Base-by-base conservation (phyloP, 2,797 vertebrate species). In the Myotis myotis region DNA sequence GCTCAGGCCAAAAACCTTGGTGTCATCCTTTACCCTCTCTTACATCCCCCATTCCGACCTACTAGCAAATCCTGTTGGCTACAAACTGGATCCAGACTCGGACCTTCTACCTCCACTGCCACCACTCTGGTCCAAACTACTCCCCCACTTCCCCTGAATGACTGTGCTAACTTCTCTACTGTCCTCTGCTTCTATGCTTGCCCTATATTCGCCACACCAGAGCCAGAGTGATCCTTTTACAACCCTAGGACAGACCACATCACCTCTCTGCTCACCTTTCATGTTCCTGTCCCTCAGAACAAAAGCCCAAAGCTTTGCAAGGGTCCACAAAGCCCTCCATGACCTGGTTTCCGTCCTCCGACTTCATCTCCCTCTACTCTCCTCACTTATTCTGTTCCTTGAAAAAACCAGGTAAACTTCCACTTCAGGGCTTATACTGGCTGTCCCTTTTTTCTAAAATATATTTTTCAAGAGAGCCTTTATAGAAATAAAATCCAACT, bases 401-500 rank as follows among this genome's bases (percentile, higher is more conserved):
- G 10, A 87, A 81, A 23, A 70, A 80, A 57, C 4, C 20, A 79
- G 25, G 19, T 72, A 68, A 79, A 92, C 70, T 55, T 91, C 78
- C 16, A 92, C 49, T 11, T 68, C 5, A 28, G 85, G 49, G n/a
- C 78, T 80, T 47, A 1, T 11, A 62, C 9, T 70, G 83, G 22
- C 20, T 96, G 17, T 66, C 16, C 16, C 70, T 91, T 25, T 53
- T 38, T 38, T 44, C 92, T 57, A 74, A 87, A 93, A 81, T 38
- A 91, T 9, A 23, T 60, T 72, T 91, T 62, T 68, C 68, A 55
- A 85, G 36, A 78, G 1, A 82, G 44, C 28, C 44, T 90, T 80
- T 88, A 41, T 30, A 93, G 91, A 82, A 85, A 93, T 22, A 87
- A 83, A 79, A 72, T 16, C 41, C 6, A 25, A 49, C 64, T 88